Conservation (phyloP, 1,140 invertebrate genomes). For the Cotesia typhae region DNA sequence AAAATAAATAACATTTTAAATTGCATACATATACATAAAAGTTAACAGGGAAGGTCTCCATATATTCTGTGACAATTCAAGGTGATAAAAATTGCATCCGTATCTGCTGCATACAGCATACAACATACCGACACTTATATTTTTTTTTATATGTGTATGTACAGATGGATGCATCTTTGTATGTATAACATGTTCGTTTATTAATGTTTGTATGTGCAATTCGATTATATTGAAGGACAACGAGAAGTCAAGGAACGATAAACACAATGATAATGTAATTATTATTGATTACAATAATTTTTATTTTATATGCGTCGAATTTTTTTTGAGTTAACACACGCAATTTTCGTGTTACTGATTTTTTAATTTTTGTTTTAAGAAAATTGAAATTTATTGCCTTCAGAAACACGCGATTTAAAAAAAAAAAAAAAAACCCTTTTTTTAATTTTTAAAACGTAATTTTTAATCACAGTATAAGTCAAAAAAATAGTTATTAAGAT, state of each 20-base stretch:
- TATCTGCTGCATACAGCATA: slow-evolving; percentile 3
- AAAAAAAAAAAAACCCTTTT: no score
- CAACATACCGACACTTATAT: no score
- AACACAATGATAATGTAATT: slow-evolving; percentile 34
- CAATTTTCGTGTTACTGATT: neutral
- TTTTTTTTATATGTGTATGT: no score
- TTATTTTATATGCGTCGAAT: slow-evolving; percentile 9
- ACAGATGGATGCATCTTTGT: no score
- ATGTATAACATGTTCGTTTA: no score
- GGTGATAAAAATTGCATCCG: slow-evolving; percentile 20
- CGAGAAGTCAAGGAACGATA: slow-evolving; percentile 40
- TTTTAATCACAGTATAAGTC: no score
- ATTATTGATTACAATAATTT: slow-evolving; percentile 5
- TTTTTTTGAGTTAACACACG: neutral
- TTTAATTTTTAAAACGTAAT: no score
- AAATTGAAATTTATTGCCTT: no score
- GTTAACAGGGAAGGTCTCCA: slow-evolving; percentile 18
- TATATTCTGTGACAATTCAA: slow-evolving; percentile 26
- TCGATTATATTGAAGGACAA: slow-evolving; percentile 30
- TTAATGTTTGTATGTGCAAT: neutral
- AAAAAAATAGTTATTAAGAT: no score
- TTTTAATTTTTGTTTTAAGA: slow-evolving; percentile 3
- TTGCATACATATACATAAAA: neutral
- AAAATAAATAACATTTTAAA: slow-evolving; percentile 2
- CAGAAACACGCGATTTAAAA: no score